A percentile compares a stretch with the other conserved stretches of the same genome.
phyloP scores from a whole-genome alignment of 2,797 vertebrate genomes.

The Gymnoscopelus microlampas region DNA sequence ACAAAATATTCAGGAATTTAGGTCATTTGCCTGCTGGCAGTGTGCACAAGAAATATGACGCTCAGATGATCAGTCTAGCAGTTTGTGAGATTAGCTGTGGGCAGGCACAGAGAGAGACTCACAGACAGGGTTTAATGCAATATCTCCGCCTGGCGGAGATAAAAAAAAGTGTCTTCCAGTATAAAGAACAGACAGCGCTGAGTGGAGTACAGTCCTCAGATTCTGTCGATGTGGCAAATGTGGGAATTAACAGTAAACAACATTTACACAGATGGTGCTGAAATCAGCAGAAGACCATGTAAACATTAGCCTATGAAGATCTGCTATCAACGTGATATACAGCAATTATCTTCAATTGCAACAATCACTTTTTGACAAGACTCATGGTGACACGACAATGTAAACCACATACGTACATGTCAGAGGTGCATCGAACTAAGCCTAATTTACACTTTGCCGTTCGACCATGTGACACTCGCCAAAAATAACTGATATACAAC shows the following conservation, averaged over 20 bases:
- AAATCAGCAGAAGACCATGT: constrained; percentile 43
- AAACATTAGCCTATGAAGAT: constrained; percentile 56
- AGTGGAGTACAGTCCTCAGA: constrained; percentile 10
- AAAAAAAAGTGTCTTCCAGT: constrained; percentile 7
- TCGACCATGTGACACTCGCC: not conserved
- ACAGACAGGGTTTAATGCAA: too few species aligned
- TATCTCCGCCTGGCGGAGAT: too few species aligned
- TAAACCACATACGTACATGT: not conserved
- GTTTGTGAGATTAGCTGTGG: too few species aligned
- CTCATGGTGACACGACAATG: constrained; percentile 11
- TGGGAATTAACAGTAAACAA: constrained; percentile 35
- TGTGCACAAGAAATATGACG: too few species aligned
- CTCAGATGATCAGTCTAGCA: too few species aligned
- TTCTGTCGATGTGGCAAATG: constrained; percentile 21
- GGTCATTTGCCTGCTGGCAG: too few species aligned
- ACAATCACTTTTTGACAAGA: constrained; percentile 21
- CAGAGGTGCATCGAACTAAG: not conserved
- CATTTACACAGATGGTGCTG: constrained; percentile 28
- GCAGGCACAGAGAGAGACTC: too few species aligned
- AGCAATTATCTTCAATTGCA: constrained; percentile 10
- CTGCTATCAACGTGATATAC: constrained; percentile 11
- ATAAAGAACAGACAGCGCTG: constrained; percentile 25
- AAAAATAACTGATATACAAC: not conserved
- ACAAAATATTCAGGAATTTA: too few species aligned
- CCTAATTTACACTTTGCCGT: not conserved